phyloP scores from a whole-genome alignment of 2,113 vertebrate genomes.

The Stegastes partitus region DNA sequence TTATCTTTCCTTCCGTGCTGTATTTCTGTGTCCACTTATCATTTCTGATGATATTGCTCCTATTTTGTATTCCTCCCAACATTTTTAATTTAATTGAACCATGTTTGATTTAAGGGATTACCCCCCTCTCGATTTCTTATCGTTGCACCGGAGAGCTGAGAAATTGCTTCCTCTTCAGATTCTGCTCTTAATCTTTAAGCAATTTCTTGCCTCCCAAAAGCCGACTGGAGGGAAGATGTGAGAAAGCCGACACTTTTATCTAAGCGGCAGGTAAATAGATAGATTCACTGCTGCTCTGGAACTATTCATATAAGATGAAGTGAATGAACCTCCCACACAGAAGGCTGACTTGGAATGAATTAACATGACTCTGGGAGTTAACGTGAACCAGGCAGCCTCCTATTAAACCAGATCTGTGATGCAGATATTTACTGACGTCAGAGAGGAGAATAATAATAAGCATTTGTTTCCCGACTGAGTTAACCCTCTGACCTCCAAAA shows the following conservation, averaged over 20 bases:
- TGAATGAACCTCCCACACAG: conserved; percentile 12
- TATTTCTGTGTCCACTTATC: neutral
- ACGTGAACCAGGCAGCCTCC: neutral
- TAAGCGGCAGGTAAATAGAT: conserved; percentile 41
- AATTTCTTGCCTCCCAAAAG: conserved; percentile 56
- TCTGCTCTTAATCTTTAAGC: conserved; percentile 51
- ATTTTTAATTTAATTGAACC: conserved; percentile 53
- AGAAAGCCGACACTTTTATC: conserved; percentile 42
- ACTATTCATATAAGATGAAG: neutral
- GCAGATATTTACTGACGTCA: neutral
- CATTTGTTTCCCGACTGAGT: neutral
- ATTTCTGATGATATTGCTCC: conserved; percentile 15
- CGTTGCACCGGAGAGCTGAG: conserved; percentile 33
- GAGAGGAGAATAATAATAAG: neutral
- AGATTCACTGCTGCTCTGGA: conserved; percentile 1
- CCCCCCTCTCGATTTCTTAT: conserved; percentile 56
- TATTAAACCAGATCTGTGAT: neutral
- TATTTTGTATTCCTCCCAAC: conserved; percentile 32
- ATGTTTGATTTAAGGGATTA: conserved; percentile 55
- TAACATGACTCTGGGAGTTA: neutral
- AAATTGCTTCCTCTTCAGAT: conserved; percentile 61
- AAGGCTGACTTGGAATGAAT: conserved; percentile 12
- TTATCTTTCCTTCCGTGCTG: conserved; percentile 5
- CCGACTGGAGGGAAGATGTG: conserved; percentile 17
- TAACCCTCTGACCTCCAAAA: too few relatives aligned